Conservation (phyloP, 1,140 invertebrate species). For the Pristionchus pacificus region DNA sequence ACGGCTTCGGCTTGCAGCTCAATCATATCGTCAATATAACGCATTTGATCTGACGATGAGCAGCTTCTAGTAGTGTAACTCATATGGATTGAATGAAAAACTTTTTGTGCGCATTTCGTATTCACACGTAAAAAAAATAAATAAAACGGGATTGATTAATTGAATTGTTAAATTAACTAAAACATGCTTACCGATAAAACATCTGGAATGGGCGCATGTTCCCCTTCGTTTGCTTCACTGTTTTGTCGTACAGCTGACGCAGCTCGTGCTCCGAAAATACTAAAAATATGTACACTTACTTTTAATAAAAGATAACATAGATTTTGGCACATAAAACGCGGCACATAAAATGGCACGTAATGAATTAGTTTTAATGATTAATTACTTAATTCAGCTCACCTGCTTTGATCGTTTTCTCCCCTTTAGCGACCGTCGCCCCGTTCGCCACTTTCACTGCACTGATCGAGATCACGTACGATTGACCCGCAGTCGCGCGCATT, state of each 20-base stretch:
- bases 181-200: not conserved
- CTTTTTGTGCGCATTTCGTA: too few species aligned
- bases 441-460: not conserved
- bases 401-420: not conserved
- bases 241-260: not conserved
- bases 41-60: too few species aligned
- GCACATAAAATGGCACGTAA: not conserved
- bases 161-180: too few species aligned
- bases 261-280: not conserved
- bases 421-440: not conserved
- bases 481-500: too few species aligned
- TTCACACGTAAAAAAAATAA: too few species aligned
- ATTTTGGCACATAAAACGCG: too few species aligned
- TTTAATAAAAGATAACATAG: too few species aligned
- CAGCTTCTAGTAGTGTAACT: too few species aligned
- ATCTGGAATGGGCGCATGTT: not conserved
- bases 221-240: not conserved
- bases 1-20: conserved; percentile 49
- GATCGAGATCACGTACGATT: too few species aligned
- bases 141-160: too few species aligned
- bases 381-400: not conserved
- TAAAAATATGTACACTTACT: too few species aligned
- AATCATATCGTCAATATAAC: conserved; percentile 18
- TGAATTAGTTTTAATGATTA: not conserved
- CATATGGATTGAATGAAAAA: too few species aligned